Evolutionary conservation across 2,888 invertebrate species (phyloP).

Genomic region (Alloscopus bannaensis): DNA sequence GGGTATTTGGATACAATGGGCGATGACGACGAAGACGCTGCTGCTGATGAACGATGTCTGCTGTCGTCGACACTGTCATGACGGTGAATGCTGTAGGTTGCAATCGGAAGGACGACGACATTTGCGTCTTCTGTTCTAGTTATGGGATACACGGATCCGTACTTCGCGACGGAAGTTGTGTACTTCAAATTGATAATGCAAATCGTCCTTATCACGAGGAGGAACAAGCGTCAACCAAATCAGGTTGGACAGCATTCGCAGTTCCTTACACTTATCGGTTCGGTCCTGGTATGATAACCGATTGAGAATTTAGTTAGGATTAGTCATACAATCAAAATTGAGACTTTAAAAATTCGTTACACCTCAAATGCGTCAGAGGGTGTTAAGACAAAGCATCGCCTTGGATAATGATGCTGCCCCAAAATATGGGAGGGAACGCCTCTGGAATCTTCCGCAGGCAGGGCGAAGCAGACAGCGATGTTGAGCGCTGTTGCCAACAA

Average conservation of each 20-base stretch:
- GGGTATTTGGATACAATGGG: too few species aligned
- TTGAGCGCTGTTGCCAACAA: neutral
- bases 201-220: neutral
- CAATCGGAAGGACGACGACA: neutral
- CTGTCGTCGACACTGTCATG: too few species aligned
- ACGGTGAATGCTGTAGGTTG: too few species aligned
- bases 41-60: too few species aligned
- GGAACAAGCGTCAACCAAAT: constrained; percentile 3
- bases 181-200: neutral
- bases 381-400: neutral
- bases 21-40: too few species aligned
- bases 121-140: neutral
- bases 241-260: neutral
- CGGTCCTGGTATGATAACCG: neutral
- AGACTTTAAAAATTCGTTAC: neutral
- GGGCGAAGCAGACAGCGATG: constrained; percentile 6
- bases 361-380: neutral
- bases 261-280: neutral
- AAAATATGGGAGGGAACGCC: neutral
- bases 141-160: constrained; percentile 7
- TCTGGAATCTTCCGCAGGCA: constrained; percentile 5
- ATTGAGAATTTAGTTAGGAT: neutral
- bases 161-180: neutral
- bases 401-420: constrained; percentile 15
- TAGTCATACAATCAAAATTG: neutral